Conservation (phyloP, 1,140 invertebrate genomes). For the Camponotus floridanus region DNA sequence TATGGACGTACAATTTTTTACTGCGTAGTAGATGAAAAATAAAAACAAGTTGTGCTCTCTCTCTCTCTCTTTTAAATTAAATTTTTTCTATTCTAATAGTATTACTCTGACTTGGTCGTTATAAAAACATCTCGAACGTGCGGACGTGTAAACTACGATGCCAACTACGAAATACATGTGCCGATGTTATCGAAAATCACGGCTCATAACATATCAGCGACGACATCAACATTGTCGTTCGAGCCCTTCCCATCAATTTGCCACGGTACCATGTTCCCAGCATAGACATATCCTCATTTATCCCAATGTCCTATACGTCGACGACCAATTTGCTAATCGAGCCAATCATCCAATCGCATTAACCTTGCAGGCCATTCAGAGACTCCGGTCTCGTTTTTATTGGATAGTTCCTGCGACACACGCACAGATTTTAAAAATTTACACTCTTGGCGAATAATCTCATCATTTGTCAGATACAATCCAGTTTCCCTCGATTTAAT, state of each 20-base stretch:
- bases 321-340: constrained; percentile 84
- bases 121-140: background rate
- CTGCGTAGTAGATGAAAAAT: background rate
- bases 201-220: constrained; percentile 70
- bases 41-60: background rate
- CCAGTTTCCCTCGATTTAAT: constrained; percentile 8
- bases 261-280: constrained; percentile 80
- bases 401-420: constrained; percentile 81
- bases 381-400: constrained; percentile 76
- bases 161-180: background rate
- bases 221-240: constrained; percentile 69
- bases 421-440: constrained; percentile 58
- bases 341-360: constrained; percentile 85
- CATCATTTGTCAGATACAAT: background rate
- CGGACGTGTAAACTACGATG: background rate
- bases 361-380: constrained; percentile 84
- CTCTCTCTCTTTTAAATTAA: background rate
- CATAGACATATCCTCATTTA: constrained; percentile 86
- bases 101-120: no score
- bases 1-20: no score
- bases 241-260: constrained; percentile 81
- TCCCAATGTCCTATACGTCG: constrained; percentile 81
- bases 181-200: constrained; percentile 65
- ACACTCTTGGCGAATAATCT: constrained; percentile 15
- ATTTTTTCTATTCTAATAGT: background rate